These are phyloP conservation scores for Drosophila sucinea DNA, from an alignment of 1,140 invertebrate species.

Conservation along the genomic window DNA sequence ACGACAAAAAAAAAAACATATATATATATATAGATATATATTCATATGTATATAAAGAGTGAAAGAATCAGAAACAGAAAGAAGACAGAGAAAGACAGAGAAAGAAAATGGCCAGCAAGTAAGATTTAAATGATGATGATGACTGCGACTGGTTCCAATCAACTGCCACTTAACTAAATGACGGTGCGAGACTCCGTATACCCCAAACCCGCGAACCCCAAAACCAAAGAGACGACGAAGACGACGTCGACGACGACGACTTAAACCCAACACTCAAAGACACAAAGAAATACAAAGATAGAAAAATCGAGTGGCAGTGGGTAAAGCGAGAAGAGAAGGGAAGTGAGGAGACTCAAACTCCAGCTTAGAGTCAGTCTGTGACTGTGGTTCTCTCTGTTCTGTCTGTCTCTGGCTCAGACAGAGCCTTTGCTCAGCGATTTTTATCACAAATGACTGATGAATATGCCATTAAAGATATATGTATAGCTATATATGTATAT, in stretches of 20 bases:
- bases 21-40: not conserved
- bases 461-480: conserved; percentile 80
- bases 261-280: conserved; percentile 18
- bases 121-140: conserved; percentile 43
- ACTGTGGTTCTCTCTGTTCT: conserved; percentile 12
- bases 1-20: not conserved
- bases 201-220: not conserved
- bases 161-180: conserved; percentile 81
- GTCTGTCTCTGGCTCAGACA: not conserved
- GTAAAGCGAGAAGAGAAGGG: not conserved
- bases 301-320: conserved; percentile 5
- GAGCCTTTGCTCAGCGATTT: conserved; percentile 17
- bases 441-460: conserved; percentile 80
- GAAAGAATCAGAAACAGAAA: conserved; percentile 18
- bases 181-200: conserved; percentile 60
- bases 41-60: not conserved
- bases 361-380: conserved; percentile 19
- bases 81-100: conserved; percentile 39
- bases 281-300: conserved; percentile 9
- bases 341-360: conserved; percentile 14
- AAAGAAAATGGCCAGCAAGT: not conserved
- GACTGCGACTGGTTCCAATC: conserved; percentile 74
- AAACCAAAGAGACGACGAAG: not conserved
- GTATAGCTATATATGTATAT: conserved; percentile 33
- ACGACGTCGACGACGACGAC: conserved; percentile 49